Conservation (phyloP, 2,113 vertebrate genomes). For the Orycteropus afer region DNA sequence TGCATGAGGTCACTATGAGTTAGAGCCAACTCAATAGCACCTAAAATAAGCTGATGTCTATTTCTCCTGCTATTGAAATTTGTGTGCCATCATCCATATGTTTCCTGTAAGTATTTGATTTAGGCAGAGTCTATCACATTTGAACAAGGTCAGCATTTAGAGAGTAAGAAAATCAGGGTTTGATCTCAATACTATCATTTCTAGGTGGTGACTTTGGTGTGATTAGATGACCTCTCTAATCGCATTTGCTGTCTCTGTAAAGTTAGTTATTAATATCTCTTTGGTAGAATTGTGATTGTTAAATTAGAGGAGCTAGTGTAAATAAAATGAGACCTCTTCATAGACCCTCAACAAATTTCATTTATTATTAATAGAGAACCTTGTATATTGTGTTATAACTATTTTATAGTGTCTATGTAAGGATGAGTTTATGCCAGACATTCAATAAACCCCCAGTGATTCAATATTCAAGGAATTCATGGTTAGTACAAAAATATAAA, state of each 20-base stretch:
- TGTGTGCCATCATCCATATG: neutral
- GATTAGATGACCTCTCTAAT: neutral
- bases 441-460: neutral
- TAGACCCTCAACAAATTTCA: neutral
- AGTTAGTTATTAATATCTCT: neutral
- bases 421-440: neutral
- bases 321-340: neutral
- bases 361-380: neutral
- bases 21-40: neutral
- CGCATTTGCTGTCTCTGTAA: neutral
- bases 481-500: constrained; percentile 24
- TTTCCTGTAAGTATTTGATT: neutral
- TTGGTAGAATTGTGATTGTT: neutral
- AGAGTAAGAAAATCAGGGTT: neutral
- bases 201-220: neutral
- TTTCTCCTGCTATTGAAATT: neutral
- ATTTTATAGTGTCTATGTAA: neutral
- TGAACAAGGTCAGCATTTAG: neutral
- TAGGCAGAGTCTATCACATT: neutral
- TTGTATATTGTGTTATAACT: neutral
- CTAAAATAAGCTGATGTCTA: neutral
- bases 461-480: constrained; percentile 25
- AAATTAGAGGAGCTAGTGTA: neutral
- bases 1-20: neutral
- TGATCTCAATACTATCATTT: neutral